Percentiles rank a stretch among this genome's conserved stretches.
Conservation (phyloP, 2,113 vertebrate species). For the Seriola aureovittata region DNA sequence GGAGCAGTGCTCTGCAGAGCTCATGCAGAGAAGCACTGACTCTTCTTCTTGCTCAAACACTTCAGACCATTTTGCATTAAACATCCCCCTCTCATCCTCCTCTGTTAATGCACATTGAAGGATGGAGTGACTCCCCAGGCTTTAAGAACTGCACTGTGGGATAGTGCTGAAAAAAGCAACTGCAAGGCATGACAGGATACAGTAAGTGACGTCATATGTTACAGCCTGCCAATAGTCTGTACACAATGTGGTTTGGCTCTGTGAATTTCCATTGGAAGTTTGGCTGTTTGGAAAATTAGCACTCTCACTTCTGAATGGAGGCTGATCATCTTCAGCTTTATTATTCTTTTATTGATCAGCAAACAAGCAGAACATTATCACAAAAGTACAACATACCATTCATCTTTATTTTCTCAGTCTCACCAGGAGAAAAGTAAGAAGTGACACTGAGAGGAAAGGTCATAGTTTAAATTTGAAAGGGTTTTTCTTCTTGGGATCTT, state of each 20-base stretch:
- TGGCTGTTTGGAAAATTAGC: too few species aligned
- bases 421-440: too few species aligned
- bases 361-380: too few species aligned
- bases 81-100: background rate
- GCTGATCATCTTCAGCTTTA: background rate
- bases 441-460: too few species aligned
- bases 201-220: constrained; percentile 32
- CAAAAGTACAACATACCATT: too few species aligned
- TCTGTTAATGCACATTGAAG: constrained; percentile 10
- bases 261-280: background rate
- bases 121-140: constrained; percentile 9
- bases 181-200: constrained; percentile 16
- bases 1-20: too few species aligned
- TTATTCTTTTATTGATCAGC: too few species aligned
- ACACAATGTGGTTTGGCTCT: background rate
- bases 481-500: too few species aligned
- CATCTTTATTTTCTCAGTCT: too few species aligned
- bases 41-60: background rate
- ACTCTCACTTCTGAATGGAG: background rate
- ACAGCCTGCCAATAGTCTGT: constrained; percentile 23
- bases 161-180: constrained; percentile 43
- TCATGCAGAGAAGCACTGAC: background rate
- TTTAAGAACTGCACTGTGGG: constrained; percentile 35
- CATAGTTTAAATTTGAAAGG: too few species aligned
- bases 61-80: background rate